These are phyloP conservation scores for Caerostris darwini DNA, from an alignment of 1,140 invertebrate species.

Conservation along the genomic window DNA sequence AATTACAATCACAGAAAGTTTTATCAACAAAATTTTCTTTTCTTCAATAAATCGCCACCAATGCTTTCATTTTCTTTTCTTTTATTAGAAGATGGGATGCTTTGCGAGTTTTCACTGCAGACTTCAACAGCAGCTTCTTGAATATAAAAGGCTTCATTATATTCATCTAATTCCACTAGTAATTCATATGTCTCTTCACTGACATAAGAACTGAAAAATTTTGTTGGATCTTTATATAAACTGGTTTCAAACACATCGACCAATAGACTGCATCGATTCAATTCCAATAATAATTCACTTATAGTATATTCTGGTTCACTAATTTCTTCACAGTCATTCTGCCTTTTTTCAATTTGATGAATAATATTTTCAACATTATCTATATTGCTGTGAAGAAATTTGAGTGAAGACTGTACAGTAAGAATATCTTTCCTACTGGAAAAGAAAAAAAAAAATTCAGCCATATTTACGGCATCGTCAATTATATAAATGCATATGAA, in stretches of 20 bases:
- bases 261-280: neutral
- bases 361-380: neutral
- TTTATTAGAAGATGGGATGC: neutral
- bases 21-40: neutral
- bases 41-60: neutral
- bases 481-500: neutral
- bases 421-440: neutral
- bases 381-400: neutral
- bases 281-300: conserved; percentile 6
- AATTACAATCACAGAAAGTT: neutral
- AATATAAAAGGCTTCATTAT: no score
- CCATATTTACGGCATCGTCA: neutral
- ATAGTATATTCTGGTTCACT: neutral
- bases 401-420: neutral
- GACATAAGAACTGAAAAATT: neutral
- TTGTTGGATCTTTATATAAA: neutral
- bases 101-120: no score
- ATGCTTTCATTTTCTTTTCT: neutral
- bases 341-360: neutral
- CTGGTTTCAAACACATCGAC: neutral
- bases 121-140: no score
- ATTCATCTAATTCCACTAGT: no score
- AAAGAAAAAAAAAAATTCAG: neutral
- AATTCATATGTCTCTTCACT: no score
- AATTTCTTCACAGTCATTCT: neutral